Conservation (phyloP, 2,888 invertebrate species). For the Dyspetes luteomarginatus region DNA sequence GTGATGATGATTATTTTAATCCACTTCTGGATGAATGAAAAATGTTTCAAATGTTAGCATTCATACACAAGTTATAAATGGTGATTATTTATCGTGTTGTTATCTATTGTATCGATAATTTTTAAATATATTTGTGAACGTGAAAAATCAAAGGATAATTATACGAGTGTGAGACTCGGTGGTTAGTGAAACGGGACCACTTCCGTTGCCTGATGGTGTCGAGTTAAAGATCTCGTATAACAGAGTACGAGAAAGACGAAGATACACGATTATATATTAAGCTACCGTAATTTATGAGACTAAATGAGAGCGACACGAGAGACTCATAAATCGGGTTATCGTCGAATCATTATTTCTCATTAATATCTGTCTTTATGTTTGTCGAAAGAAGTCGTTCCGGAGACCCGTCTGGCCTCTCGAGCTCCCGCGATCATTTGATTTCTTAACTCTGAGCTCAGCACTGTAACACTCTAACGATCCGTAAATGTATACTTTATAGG, state of each 20-base stretch:
- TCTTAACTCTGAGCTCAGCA: conserved; percentile 35
- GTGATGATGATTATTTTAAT: too few species aligned
- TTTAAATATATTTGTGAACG: not conserved
- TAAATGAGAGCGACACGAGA: conserved; percentile 28
- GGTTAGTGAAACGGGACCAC: conserved; percentile 20
- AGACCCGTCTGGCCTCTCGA: conserved; percentile 11
- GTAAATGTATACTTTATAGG: conserved; percentile 52
- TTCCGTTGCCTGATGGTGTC: conserved; percentile 42
- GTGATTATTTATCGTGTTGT: too few species aligned
- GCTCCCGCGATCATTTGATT: conserved; percentile 40
- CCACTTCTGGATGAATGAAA: too few species aligned
- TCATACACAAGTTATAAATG: too few species aligned
- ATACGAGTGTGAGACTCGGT: not conserved
- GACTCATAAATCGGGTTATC: conserved; percentile 59
- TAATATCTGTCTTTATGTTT: conserved; percentile 60
- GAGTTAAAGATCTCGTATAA: conserved; percentile 38
- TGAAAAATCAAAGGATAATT: conserved; percentile 9
- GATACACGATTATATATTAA: conserved; percentile 13
- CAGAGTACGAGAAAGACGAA: conserved; percentile 25
- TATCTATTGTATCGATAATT: not conserved
- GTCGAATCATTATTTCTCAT: conserved; percentile 60
- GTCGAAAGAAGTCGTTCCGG: conserved; percentile 34
- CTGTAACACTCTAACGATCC: conserved; percentile 34
- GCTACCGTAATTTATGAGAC: conserved; percentile 51
- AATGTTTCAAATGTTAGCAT: too few species aligned